phyloP scores from a whole-genome alignment of 35 echinoderm and acorn worm species.

The Holothuria glaberrima region DNA sequence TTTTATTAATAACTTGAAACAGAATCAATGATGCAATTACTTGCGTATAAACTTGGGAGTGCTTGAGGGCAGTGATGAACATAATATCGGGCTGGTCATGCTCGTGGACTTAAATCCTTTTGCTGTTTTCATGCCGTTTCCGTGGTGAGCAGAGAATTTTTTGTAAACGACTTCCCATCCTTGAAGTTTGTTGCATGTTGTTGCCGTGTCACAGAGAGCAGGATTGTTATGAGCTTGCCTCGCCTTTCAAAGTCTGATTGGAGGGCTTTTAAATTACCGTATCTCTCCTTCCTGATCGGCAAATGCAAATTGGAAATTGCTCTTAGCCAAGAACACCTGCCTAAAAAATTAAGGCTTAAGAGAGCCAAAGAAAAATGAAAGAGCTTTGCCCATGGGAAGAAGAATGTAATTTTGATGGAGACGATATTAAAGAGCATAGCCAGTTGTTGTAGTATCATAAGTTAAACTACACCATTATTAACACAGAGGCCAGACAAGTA shows the following conservation, averaged over 20 bases:
- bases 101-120: constrained; percentile 32
- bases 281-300: constrained; percentile 38
- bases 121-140: constrained; percentile 54
- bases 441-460: constrained; percentile 24
- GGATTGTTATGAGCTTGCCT: constrained; percentile 32
- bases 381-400: constrained; percentile 28
- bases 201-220: constrained; percentile 11
- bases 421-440: constrained; percentile 30
- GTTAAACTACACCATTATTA: not conserved
- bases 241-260: not conserved
- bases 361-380: not conserved
- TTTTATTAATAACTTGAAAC: constrained; percentile 56
- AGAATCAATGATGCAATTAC: constrained; percentile 57
- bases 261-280: constrained; percentile 48
- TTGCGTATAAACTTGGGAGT: constrained; percentile 44
- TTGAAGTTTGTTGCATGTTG: constrained; percentile 28
- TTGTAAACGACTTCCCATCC: constrained; percentile 38
- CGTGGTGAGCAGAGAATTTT: constrained; percentile 41
- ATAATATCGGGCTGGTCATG: constrained; percentile 48
- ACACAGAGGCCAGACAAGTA: too few species aligned
- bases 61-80: constrained; percentile 37
- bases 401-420: constrained; percentile 49
- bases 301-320: constrained; percentile 53
- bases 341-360: constrained; percentile 33
- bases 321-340: constrained; percentile 51